Percentiles rank a stretch among this genome's conserved stretches.
phyloP scores from a whole-genome alignment of 2,888 invertebrate species.

The Synergus japonicus region DNA sequence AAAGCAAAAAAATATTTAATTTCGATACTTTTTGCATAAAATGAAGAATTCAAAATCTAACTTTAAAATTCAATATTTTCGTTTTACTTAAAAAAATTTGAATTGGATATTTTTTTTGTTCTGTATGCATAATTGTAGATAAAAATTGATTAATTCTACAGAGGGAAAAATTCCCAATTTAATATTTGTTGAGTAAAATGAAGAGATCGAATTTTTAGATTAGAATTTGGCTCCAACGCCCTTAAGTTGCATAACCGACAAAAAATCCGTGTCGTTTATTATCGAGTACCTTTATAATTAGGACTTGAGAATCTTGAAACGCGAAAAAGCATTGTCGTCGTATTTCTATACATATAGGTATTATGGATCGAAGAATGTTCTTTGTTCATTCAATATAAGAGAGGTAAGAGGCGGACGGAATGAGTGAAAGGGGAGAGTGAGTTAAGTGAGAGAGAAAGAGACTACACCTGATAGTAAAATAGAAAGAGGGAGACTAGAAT shows the following conservation, averaged over 20 bases:
- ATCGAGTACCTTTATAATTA: not conserved
- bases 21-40: no score
- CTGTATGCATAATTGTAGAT: no score
- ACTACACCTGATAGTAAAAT: not conserved
- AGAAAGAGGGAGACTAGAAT: slow-evolving; percentile 11
- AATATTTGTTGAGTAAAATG: no score
- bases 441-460: not conserved
- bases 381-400: slow-evolving; percentile 60
- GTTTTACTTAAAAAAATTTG: no score
- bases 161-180: no score
- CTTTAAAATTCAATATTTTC: no score
- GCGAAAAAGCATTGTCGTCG: not conserved
- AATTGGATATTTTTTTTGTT: no score
- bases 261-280: not conserved
- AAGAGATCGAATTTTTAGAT: no score
- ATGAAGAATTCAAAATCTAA: no score
- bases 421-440: slow-evolving; percentile 46
- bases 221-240: no score
- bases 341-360: not conserved
- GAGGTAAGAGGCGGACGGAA: slow-evolving; percentile 49
- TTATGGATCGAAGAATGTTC: slow-evolving; percentile 63
- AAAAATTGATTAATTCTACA: no score
- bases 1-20: no score
- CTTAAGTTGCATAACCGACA: not conserved
- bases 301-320: not conserved